These are phyloP conservation scores for Morbakka virulenta DNA, from an alignment of 30 jellyfish, hydroid and myxozoan genomes.

Conservation along the genomic window DNA sequence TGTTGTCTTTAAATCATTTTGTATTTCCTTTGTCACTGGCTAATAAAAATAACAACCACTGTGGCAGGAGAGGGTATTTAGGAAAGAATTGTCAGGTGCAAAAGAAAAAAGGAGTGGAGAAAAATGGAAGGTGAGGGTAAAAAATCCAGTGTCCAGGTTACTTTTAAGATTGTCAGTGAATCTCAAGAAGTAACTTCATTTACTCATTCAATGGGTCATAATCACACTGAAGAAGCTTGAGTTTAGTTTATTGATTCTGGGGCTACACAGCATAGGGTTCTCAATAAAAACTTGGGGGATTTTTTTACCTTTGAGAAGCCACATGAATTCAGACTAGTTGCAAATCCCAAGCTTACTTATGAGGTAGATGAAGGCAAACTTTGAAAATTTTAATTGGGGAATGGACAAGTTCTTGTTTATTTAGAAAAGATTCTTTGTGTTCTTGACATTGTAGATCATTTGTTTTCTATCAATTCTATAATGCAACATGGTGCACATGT, in stretches of 20 bases:
- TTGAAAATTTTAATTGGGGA: not conserved
- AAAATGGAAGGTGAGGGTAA: not conserved
- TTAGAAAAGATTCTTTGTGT: conserved; percentile 14
- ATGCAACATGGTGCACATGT: conserved; percentile 17
- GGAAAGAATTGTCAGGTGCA: not conserved
- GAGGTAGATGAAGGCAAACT: not conserved
- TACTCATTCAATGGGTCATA: not conserved
- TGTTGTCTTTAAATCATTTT: no score
- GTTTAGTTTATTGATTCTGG: not conserved
- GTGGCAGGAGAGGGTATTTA: not conserved
- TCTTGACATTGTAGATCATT: conserved; percentile 31
- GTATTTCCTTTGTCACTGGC: no score
- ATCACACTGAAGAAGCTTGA: not conserved
- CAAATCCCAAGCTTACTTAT: not conserved
- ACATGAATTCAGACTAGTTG: not conserved
- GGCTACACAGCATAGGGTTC: not conserved
- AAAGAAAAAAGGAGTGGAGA: not conserved
- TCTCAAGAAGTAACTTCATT: not conserved
- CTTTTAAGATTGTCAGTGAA: no score
- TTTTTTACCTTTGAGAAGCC: not conserved
- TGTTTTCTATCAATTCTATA: conserved; percentile 10
- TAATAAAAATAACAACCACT: no score
- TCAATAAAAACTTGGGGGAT: not conserved
- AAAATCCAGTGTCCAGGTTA: no score
- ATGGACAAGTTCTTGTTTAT: not conserved